Conservation (phyloP, 1,140 invertebrate genomes). For the Bradynema listronoti region DNA sequence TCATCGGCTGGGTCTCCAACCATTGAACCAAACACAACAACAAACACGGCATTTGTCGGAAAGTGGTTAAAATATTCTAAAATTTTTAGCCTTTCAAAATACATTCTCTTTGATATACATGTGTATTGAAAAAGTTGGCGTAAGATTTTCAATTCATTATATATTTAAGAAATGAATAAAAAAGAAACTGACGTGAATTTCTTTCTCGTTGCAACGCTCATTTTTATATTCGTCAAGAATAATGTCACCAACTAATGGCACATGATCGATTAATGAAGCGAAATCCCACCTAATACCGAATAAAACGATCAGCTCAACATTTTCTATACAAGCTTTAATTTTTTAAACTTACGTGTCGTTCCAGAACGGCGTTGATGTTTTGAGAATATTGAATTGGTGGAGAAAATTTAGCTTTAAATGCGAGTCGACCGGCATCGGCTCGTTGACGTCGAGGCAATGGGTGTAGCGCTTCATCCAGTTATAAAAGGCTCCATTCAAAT, state of each 20-base stretch:
- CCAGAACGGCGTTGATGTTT: conserved; percentile 9
- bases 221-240: conserved; percentile 25
- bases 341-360: conserved; percentile 15
- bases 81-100: too few species aligned
- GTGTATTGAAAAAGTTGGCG: too few species aligned
- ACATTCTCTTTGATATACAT: too few species aligned
- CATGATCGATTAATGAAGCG: conserved; percentile 20
- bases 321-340: background rate
- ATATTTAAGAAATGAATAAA: too few species aligned
- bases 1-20: conserved; percentile 37
- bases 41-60: too few species aligned
- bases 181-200: conserved; percentile 7
- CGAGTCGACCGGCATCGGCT: conserved; percentile 14
- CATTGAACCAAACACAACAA: conserved; percentile 40
- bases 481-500: conserved; percentile 19
- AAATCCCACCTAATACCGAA: conserved; percentile 13
- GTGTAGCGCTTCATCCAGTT: conserved; percentile 19
- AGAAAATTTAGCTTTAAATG: conserved; percentile 11
- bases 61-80: too few species aligned
- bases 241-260: conserved; percentile 36
- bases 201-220: conserved; percentile 16
- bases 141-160: too few species aligned
- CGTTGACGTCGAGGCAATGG: conserved; percentile 15
- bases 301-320: background rate
- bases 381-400: conserved; percentile 7